Base-by-base conservation (phyloP, 2,888 invertebrate genomes). In the Dryococelus australis region DNA sequence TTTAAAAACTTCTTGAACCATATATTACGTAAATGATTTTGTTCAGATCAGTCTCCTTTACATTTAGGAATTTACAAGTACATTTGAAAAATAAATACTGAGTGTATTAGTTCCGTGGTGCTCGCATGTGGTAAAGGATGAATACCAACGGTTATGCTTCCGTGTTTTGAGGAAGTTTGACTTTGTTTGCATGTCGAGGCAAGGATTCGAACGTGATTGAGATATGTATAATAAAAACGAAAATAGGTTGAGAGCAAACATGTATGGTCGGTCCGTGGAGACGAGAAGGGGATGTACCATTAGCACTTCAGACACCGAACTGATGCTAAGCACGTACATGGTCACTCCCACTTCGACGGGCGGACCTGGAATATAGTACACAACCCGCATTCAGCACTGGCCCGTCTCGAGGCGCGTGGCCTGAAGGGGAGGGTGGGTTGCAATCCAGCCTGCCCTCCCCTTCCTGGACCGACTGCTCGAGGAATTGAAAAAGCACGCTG, bases 281-380 rank as follows among this genome's bases (percentile, higher is more conserved):
- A 28, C 28, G 35, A 81, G 35, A 43, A 43, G 28, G 43, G 84
- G 43, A 88, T 92, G 94, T 97, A 98, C 98, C 98, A 98, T 98
- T 95, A 98, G 96, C 94, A 98, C 98, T 96, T 98, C 98, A 94
- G 98, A 98, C 94, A 98, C 97, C 94, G 98, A 98, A 95, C 98
- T 97, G 96, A 98, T 98, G 95, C 97, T 97, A 94, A 98, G 96
- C 94, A 98, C 98, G 95, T 98, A 98, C 97, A 98, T 98, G 94
- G 98, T 98, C 95, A 98, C 97, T 94, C 98, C 98, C 93, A 98
- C 98, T 94, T 97, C 98, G 94, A 99, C 98, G 93, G 98, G 98
- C 94, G 97, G 97, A 96, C 97, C 98, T 98, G 97, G 94, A 97
- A 96, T 85, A 86, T 84, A 88, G 78, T 85, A 88, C 10, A 65